Conservation (phyloP, 1,140 invertebrate species). For the Chlorops oryzae region DNA sequence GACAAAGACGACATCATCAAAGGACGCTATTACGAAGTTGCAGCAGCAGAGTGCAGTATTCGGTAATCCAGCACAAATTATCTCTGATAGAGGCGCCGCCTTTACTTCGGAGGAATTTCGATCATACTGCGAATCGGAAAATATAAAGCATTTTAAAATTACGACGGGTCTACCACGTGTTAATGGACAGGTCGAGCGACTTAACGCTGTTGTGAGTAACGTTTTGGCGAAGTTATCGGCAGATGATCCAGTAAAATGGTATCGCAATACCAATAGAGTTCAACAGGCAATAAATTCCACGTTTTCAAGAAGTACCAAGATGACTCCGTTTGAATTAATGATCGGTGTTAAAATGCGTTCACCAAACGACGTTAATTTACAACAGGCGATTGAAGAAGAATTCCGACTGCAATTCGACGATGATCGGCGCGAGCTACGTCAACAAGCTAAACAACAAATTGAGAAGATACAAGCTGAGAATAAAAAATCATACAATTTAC, state of each 20-base stretch:
- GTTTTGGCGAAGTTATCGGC: slow-evolving; percentile 7
- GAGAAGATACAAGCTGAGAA: slow-evolving; percentile 7
- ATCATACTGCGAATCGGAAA: no score
- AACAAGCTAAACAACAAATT: slow-evolving; percentile 10
- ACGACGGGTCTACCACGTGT: no score
- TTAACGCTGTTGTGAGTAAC: slow-evolving; percentile 17
- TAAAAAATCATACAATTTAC: neutral
- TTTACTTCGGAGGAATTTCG: no score
- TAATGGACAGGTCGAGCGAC: slow-evolving; percentile 26
- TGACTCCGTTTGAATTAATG: slow-evolving; percentile 11
- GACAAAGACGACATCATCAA: slow-evolving; percentile 29
- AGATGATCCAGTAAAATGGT: slow-evolving; percentile 7
- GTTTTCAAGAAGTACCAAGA: slow-evolving; percentile 2
- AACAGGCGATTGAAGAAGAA: slow-evolving; percentile 5
- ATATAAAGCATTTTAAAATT: no score
- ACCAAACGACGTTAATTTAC: no score
- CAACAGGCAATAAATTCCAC: slow-evolving; percentile 12
- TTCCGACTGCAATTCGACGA: neutral
- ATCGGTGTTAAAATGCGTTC: slow-evolving; percentile 8
- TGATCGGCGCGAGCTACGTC: slow-evolving; percentile 1
- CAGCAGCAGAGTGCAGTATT: no score
- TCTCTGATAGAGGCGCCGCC: no score
- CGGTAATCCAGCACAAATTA: slow-evolving; percentile 1
- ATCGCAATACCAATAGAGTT: slow-evolving; percentile 5
- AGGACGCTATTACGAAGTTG: no score